Conservation (phyloP, 2,888 invertebrate genomes). For the Cephonodes hylas region DNA sequence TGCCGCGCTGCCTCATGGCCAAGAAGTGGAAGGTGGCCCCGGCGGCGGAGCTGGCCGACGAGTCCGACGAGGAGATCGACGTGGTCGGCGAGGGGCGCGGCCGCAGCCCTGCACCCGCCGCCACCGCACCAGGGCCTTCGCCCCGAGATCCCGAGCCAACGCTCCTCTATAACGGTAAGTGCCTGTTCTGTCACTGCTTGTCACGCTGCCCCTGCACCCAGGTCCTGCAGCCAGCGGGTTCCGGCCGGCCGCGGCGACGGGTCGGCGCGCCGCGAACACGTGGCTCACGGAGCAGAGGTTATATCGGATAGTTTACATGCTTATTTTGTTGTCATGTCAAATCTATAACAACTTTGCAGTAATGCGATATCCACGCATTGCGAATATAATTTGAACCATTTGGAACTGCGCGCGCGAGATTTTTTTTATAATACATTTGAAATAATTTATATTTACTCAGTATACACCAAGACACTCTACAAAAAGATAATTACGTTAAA, state of each 20-base stretch:
- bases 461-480: too few species aligned
- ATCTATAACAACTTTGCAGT: slow-evolving; percentile 32
- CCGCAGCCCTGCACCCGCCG: slow-evolving; percentile 77
- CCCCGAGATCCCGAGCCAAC: slow-evolving; percentile 86
- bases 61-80: slow-evolving; percentile 90
- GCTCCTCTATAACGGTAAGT: slow-evolving; percentile 89
- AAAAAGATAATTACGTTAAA: too few species aligned
- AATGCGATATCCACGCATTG: slow-evolving; percentile 54
- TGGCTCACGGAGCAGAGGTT: background rate
- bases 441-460: too few species aligned
- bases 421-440: slow-evolving; percentile 12
- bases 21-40: slow-evolving; percentile 94
- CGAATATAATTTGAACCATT: slow-evolving; percentile 49
- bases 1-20: slow-evolving; percentile 98
- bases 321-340: background rate
- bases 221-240: slow-evolving; percentile 74
- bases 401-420: slow-evolving; percentile 56
- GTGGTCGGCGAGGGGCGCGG: slow-evolving; percentile 90
- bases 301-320: background rate
- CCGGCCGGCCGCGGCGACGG: slow-evolving; percentile 13
- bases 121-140: slow-evolving; percentile 85
- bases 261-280: background rate
- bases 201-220: slow-evolving; percentile 73
- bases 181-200: background rate
- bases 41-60: slow-evolving; percentile 82